Conservation (phyloP, 2,888 invertebrate genomes). For the Brachyptera risi region DNA sequence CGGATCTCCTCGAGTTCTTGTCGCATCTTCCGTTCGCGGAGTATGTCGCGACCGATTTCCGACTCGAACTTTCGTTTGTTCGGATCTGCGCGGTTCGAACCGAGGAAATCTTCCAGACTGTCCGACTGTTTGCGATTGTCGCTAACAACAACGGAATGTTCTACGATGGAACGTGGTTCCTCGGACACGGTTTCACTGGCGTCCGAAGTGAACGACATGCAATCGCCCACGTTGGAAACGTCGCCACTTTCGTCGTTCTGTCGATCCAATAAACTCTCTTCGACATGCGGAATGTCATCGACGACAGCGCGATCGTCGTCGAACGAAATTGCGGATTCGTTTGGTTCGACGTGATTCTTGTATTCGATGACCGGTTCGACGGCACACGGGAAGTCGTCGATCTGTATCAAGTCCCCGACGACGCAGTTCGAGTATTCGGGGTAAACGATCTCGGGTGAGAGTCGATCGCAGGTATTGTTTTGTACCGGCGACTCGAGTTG, state of each 20-base stretch:
- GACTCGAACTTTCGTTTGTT: slow-evolving; percentile 46
- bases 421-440: not conserved
- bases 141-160: too few relatives aligned
- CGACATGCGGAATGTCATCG: not conserved
- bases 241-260: too few relatives aligned
- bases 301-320: too few relatives aligned
- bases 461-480: too few relatives aligned
- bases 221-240: too few relatives aligned
- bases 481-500: too few relatives aligned
- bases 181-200: not conserved
- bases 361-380: not conserved
- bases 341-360: not conserved
- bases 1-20: slow-evolving; percentile 42
- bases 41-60: slow-evolving; percentile 48
- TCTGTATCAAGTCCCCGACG: not conserved
- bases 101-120: slow-evolving; percentile 5
- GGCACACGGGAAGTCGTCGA: not conserved
- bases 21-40: slow-evolving; percentile 46
- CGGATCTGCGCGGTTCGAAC: not conserved
- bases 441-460: not conserved
- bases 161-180: too few relatives aligned
- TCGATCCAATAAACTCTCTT: too few relatives aligned
- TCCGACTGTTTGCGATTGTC: not conserved
- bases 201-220: not conserved
- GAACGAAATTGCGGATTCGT: not conserved